Percentiles rank a stretch among this genome's conserved stretches.
phyloP scores from a whole-genome alignment of 2,888 invertebrate species.

The Carabus problematicus region DNA sequence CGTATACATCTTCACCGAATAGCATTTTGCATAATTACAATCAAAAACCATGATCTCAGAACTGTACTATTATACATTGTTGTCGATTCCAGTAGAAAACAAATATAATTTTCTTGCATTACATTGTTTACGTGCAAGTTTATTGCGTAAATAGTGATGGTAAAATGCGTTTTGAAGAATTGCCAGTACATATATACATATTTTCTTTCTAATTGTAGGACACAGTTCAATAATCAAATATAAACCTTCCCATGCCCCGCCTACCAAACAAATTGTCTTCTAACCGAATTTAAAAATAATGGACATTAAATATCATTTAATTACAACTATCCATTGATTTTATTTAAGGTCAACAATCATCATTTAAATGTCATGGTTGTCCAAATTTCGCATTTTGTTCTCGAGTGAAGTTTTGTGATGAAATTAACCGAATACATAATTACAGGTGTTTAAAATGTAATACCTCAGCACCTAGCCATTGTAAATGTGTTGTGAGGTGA shows the following conservation, averaged over 20 bases:
- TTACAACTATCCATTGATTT: conserved; percentile 22
- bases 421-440: too few relatives aligned
- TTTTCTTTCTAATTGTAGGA: conserved; percentile 9
- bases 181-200: too few relatives aligned
- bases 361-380: conserved; percentile 23
- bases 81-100: too few relatives aligned
- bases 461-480: not conserved
- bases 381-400: not conserved
- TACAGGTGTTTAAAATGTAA: too few relatives aligned
- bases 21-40: too few relatives aligned
- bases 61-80: too few relatives aligned
- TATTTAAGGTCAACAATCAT: conserved; percentile 17
- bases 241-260: conserved; percentile 1
- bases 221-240: conserved; percentile 6
- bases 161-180: conserved; percentile 1
- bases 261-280: conserved; percentile 20
- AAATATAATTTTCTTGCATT: conserved; percentile 1
- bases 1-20: too few relatives aligned
- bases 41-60: too few relatives aligned
- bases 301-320: conserved; percentile 23
- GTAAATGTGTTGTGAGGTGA: conserved; percentile 5
- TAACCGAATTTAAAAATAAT: conserved; percentile 3
- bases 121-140: conserved; percentile 11
- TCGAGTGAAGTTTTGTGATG: too few relatives aligned
- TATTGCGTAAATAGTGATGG: not conserved